Evolutionary conservation across 2,888 invertebrate species (phyloP).

Genomic region (Xylocampa areola): DNA sequence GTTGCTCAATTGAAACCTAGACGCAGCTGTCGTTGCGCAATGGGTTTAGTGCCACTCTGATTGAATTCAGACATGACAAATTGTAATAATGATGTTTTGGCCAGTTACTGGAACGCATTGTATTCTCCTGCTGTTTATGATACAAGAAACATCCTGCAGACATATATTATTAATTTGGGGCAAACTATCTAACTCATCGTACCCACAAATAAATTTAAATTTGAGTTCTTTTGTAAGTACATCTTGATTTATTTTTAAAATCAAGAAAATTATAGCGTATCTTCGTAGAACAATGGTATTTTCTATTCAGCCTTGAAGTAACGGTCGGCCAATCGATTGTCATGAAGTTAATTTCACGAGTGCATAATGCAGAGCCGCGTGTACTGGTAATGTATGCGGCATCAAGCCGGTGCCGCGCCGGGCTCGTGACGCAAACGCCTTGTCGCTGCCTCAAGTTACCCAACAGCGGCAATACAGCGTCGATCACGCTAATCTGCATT

Average conservation of each 20-base stretch:
- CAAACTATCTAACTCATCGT: too few relatives aligned
- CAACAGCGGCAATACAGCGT: constrained; percentile 80
- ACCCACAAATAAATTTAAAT: too few relatives aligned
- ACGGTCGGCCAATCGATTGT: constrained; percentile 64
- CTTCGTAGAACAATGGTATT: constrained; percentile 27
- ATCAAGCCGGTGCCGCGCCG: constrained; percentile 28
- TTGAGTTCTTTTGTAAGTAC: too few relatives aligned
- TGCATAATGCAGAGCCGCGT: constrained; percentile 66
- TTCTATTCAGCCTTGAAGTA: constrained; percentile 56
- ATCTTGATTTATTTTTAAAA: constrained; percentile 20
- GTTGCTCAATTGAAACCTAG: constrained; percentile 61
- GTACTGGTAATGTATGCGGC: constrained; percentile 53
- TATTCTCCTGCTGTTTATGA: constrained; percentile 12
- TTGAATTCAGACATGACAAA: constrained; percentile 48
- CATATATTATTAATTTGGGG: constrained; percentile 9
- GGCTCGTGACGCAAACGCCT: constrained; percentile 63
- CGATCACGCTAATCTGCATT: constrained; percentile 79
- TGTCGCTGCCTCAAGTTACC: constrained; percentile 67
- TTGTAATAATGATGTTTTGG: constrained; percentile 35
- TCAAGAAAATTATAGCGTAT: constrained; percentile 5
- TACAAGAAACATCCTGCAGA: constrained; percentile 16
- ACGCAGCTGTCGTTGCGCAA: constrained; percentile 66
- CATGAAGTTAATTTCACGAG: constrained; percentile 61
- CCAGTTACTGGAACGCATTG: constrained; percentile 8
- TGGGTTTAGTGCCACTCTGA: constrained; percentile 49